Evolutionary conservation across 2,113 vertebrate species (phyloP).

Genomic region (Murina feae): DNA sequence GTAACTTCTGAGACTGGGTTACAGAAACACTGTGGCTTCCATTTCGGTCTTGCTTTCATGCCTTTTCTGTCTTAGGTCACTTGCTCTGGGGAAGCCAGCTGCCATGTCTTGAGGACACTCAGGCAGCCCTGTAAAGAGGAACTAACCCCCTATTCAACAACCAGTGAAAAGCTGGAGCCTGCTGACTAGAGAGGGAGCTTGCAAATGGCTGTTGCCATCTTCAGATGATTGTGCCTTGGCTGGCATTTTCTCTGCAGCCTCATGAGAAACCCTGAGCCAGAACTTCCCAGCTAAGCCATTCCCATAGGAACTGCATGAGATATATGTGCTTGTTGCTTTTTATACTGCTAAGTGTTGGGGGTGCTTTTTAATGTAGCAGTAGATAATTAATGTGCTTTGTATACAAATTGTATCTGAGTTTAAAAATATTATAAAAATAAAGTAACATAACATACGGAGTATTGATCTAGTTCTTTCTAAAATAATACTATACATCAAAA

Average conservation of each 20-base stretch:
- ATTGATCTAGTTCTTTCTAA: not conserved
- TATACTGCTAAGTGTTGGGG: not conserved
- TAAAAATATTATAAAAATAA: not conserved
- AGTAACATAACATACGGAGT: not conserved
- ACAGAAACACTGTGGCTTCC: not conserved
- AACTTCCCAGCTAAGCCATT: not conserved
- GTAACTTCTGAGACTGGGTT: not conserved
- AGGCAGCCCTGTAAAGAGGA: not conserved
- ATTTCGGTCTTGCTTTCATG: not conserved
- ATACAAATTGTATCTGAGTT: slow-evolving; percentile 6
- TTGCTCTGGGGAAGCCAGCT: not conserved
- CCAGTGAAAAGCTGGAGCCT: not conserved
- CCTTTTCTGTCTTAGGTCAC: not conserved
- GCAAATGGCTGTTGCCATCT: not conserved
- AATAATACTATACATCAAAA: not conserved
- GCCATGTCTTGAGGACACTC: not conserved
- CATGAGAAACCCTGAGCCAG: not conserved
- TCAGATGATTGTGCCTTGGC: not conserved
- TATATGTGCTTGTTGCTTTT: not conserved
- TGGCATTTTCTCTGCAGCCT: not conserved
- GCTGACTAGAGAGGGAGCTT: not conserved
- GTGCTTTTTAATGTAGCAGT: not conserved
- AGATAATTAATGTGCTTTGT: not conserved
- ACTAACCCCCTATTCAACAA: not conserved
- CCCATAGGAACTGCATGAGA: not conserved